Conservation (phyloP, 2,113 vertebrate genomes). For the Sebastes fasciatus region DNA sequence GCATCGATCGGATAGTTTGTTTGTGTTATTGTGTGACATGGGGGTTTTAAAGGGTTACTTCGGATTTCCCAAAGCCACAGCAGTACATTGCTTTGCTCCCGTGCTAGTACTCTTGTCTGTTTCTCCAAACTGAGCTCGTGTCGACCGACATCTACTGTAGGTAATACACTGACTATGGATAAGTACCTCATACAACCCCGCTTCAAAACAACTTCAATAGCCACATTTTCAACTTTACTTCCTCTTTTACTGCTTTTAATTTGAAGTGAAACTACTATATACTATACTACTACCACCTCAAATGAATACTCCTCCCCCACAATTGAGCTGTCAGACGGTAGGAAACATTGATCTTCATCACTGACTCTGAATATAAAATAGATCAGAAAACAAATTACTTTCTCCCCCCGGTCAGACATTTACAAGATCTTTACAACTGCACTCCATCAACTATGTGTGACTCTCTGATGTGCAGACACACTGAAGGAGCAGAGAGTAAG, state of each 20-base stretch:
- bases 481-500: background rate
- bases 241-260: background rate
- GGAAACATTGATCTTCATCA: background rate
- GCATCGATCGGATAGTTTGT: too few species aligned
- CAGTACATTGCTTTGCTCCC: too few species aligned
- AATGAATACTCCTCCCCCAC: background rate
- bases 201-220: background rate
- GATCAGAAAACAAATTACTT: background rate
- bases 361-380: background rate
- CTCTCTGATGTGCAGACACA: background rate
- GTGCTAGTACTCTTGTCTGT: too few species aligned
- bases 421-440: background rate
- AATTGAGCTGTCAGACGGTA: background rate
- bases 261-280: too few species aligned
- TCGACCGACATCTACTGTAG: too few species aligned
- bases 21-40: too few species aligned
- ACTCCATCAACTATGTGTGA: background rate
- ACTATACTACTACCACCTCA: background rate
- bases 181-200: too few species aligned
- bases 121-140: too few species aligned
- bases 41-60: too few species aligned
- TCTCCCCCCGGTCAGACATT: background rate
- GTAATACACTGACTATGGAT: too few species aligned
- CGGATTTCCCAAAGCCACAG: too few species aligned
- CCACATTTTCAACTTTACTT: background rate